Conservation (phyloP, 2,888 invertebrate genomes). For the Zaprionus bogoriensis region DNA sequence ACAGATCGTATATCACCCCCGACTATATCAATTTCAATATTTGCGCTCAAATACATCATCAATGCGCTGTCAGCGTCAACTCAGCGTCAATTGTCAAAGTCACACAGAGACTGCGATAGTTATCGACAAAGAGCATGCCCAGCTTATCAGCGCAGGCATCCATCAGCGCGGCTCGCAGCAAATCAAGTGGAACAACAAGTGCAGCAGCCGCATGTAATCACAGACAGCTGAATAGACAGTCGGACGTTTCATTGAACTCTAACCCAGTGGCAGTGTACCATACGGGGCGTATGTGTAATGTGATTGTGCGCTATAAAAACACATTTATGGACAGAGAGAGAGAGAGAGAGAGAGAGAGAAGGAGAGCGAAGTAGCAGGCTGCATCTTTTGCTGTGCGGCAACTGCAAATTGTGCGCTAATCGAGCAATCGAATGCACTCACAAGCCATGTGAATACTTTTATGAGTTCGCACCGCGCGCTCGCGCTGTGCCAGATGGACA, state of each 20-base stretch:
- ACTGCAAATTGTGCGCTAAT: conserved; percentile 46
- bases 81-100: no score
- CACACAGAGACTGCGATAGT: no score
- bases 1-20: neutral
- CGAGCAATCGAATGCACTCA: conserved; percentile 17
- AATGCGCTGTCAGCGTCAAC: neutral
- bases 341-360: no score
- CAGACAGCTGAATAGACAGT: conserved; percentile 8
- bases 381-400: conserved; percentile 32
- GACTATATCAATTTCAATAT: conserved; percentile 4
- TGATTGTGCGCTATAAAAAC: conserved; percentile 30
- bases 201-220: conserved; percentile 14
- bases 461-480: neutral
- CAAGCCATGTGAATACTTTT: neutral
- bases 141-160: conserved; percentile 29
- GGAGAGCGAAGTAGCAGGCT: conserved; percentile 24
- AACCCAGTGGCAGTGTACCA: conserved; percentile 44
- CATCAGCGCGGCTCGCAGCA: neutral
- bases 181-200: neutral
- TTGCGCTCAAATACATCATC: neutral
- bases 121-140: no score
- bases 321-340: conserved; percentile 22
- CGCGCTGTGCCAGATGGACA: conserved; percentile 14
- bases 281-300: conserved; percentile 62
- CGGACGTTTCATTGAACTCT: conserved; percentile 57